A percentile compares a stretch with the other conserved stretches of the same genome.
Conservation (phyloP, 2,888 invertebrate genomes). For the Idaea dimidiata region DNA sequence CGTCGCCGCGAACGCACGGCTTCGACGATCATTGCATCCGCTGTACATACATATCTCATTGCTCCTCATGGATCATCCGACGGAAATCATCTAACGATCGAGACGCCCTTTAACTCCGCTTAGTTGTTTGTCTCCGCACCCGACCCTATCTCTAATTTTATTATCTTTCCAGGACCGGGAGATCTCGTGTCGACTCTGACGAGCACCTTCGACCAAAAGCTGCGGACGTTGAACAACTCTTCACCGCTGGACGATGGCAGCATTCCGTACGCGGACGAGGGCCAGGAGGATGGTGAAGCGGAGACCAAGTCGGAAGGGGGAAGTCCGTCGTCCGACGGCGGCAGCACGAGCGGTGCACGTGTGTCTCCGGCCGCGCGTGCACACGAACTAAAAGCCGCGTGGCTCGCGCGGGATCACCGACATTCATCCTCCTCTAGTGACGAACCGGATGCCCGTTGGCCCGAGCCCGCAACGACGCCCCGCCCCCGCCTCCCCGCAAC, state of each 20-base stretch:
- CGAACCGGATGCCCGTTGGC: slow-evolving; percentile 45
- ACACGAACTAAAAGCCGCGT: slow-evolving; percentile 68
- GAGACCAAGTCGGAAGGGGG: slow-evolving; percentile 81
- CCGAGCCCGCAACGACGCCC: slow-evolving; percentile 35
- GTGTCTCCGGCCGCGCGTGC: slow-evolving; percentile 55
- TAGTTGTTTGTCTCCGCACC: slow-evolving; percentile 27
- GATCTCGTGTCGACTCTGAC: slow-evolving; percentile 90
- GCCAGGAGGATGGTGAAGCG: slow-evolving; percentile 77
- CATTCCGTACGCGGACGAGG: slow-evolving; percentile 87
- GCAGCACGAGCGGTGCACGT: slow-evolving; percentile 39
- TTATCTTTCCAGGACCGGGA: slow-evolving; percentile 86
- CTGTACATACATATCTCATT: slow-evolving; percentile 39
- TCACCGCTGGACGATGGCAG: slow-evolving; percentile 84
- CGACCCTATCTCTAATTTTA: slow-evolving; percentile 24
- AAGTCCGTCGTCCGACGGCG: slow-evolving; percentile 57
- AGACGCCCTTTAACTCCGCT: slow-evolving; percentile 53
- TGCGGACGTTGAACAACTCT: slow-evolving; percentile 86
- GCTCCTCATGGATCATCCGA: slow-evolving; percentile 39
- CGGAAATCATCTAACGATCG: slow-evolving; percentile 43
- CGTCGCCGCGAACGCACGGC: slow-evolving; percentile 63
- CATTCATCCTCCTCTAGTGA: slow-evolving; percentile 61
- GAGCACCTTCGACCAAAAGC: slow-evolving; percentile 91
- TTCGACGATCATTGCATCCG: slow-evolving; percentile 38
- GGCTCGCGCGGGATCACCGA: slow-evolving; percentile 67
- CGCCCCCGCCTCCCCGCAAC: slow-evolving; percentile 31